A percentile compares a stretch with the other conserved stretches of the same genome.
phyloP scores from a whole-genome alignment of 1,140 invertebrate genomes.

The Drosophila baimaii region DNA sequence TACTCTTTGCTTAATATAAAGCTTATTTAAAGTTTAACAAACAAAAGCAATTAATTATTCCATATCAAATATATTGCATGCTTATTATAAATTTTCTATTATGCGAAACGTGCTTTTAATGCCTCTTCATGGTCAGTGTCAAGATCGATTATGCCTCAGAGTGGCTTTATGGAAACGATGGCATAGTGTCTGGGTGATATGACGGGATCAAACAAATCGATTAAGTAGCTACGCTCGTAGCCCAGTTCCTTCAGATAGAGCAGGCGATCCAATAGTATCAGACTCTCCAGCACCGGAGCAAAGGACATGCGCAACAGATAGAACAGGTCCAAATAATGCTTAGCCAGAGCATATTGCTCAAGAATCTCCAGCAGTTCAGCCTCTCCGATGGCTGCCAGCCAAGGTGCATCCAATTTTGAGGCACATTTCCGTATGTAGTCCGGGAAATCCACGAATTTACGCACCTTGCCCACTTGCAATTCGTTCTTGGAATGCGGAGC shows the following conservation, averaged over 20 bases:
- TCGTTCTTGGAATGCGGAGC: conserved; percentile 62
- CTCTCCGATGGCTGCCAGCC: conserved; percentile 43
- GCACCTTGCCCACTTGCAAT: conserved; percentile 77
- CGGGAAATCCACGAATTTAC: conserved; percentile 86
- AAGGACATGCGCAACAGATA: conserved; percentile 92
- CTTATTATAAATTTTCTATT: not conserved
- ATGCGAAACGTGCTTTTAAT: not conserved
- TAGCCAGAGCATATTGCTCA: conserved; percentile 84
- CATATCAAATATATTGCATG: conserved; percentile 8
- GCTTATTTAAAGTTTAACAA: not conserved
- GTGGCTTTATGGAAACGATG: conserved; percentile 85
- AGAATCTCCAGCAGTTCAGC: conserved; percentile 85
- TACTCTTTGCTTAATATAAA: not conserved
- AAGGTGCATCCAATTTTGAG: conserved; percentile 52
- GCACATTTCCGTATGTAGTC: conserved; percentile 88
- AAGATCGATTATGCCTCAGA: not conserved
- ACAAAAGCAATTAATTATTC: not conserved
- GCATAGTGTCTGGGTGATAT: conserved; percentile 91
- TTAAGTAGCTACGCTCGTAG: conserved; percentile 87
- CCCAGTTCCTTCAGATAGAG: conserved; percentile 91
- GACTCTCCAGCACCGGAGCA: conserved; percentile 92
- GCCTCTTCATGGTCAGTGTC: conserved; percentile 1
- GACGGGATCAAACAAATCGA: conserved; percentile 90
- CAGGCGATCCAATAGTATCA: conserved; percentile 93
- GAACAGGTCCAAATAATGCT: conserved; percentile 90